Base-by-base conservation (phyloP, 2,888 invertebrate genomes). In the Perdita meconis region DNA sequence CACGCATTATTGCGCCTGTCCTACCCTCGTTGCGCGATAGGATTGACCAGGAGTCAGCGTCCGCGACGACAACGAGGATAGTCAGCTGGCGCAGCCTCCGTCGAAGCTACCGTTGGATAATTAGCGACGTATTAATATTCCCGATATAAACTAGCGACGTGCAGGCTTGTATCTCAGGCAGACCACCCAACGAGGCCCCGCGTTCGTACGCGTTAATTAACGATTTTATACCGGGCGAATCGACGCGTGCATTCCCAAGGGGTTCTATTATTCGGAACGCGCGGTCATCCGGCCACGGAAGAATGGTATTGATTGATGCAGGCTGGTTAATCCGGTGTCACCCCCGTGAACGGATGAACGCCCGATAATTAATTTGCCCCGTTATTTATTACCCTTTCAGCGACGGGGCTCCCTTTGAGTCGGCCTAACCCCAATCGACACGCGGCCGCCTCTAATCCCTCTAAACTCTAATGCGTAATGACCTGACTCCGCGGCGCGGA, bases 51-150 rank as follows among this genome's bases (percentile, higher is more conserved):
- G 24, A 24, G 42, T 65, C 65, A 75, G 66, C n/a, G n/a, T n/a
- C n/a, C n/a, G n/a, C 61, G 38, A 56, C 51, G 36, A 42, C 56
- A 50, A 66, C 76, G 22, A 53, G 30, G 8, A 38, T 40, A 10
- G n/a, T n/a, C 64, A 68, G 77, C 77, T 67, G 73, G 63, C 64
- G 61, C 70, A 42, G 56, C 60, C 56, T 53, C 56, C 30, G 38
- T 22, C 44, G 44, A 69, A 30, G 75, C 78, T 76, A 70, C 77
- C 60, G 71, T 66, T 67, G 55, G 19, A 64, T 79, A 71, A 79
- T 79, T 79, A 79, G 64, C 77, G 53, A 72, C 56, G 68, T 79
- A 79, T 77, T 77, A 79, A 79, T 79, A 77, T 67, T 51, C 60
- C 26, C 63, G 78, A 79, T 67, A 67, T 72, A 68, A 77, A 79